Evolutionary conservation across 2,888 invertebrate genomes (phyloP), one percentile per base, ranked within the genome.

Genomic region (Synergus japonicus): DNA sequence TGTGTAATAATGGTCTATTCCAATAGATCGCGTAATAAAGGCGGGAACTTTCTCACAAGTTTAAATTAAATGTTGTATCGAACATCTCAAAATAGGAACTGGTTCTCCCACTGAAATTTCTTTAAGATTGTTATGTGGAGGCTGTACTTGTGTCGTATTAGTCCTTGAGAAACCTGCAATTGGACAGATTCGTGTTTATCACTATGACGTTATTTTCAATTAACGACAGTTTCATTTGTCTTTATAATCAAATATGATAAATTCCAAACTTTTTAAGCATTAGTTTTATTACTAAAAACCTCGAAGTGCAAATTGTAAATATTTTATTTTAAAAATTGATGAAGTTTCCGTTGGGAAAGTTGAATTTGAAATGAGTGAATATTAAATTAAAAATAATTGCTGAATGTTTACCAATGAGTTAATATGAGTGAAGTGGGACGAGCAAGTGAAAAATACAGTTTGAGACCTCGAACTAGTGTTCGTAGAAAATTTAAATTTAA

Each of bases 361-460:
- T 60, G n/a, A 60, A 22, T 22, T 22, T 60, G 10, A 12, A 10
- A 60, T 60, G 60, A 22, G 60, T 22, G 10, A 18, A 22, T 60
- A 22, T 12, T 60, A 10, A 12, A 60, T 22, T 18, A 60, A 4
- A 22, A 60, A 60, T 22, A 22, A 60, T 22, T 22, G 4, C 10
- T 22, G 5, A 18, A 60, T 22, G n/a, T 22, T 18, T 18, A 60
- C 12, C 60, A 60, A 60, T 60, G 60, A 60, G 12, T 18, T 4
- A 54, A 49, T 8, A 73, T 73, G 73, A 37, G 13, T 22, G 76
- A 60, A 41, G 41, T 60, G 58, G 37, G 77, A 29, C 37, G 76
- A 60, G 80, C 54, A 41, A 90, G 88, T 77, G 92, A 92, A 77
- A 93, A 93, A 83, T 93, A 93, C 81, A 92, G 92, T 12, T 85